Percentiles rank a stretch among this genome's conserved stretches.
Conservation (phyloP, 1,140 invertebrate species). For the Camponotus vicinus region DNA sequence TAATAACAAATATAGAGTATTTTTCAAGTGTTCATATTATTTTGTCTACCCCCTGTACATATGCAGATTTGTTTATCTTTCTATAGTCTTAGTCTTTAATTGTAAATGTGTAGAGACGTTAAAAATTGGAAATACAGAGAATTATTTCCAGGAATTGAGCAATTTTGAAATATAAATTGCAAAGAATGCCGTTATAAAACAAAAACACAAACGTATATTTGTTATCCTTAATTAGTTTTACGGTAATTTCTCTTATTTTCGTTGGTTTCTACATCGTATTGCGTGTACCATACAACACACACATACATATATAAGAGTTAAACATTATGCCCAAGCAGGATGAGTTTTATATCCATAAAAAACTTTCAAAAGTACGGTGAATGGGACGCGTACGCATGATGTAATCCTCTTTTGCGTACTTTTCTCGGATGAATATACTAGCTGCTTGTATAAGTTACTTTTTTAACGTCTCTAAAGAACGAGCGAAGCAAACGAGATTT, state of each 20-base stretch:
- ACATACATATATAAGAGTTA: conserved; percentile 25
- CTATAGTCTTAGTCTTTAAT: no score
- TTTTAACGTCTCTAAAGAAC: conserved; percentile 57
- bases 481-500: conserved; percentile 59
- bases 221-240: conserved; percentile 3
- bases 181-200: no score
- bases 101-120: no score
- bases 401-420: conserved; percentile 61
- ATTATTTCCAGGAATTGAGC: no score
- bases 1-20: no score
- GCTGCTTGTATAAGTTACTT: conserved; percentile 59
- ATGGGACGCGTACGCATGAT: conserved; percentile 48
- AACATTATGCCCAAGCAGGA: conserved; percentile 33
- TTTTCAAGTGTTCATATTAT: no score
- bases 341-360: conserved; percentile 43
- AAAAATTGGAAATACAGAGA: no score
- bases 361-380: conserved; percentile 59
- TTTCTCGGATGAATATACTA: conserved; percentile 59
- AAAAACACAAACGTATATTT: background rate
- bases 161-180: no score
- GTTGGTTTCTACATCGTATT: background rate
- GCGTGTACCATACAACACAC: background rate
- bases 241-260: background rate
- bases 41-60: no score
- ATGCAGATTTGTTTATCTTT: no score